Conservation (phyloP, 2,797 vertebrate genomes). For the Spinibarbus caldwelli region DNA sequence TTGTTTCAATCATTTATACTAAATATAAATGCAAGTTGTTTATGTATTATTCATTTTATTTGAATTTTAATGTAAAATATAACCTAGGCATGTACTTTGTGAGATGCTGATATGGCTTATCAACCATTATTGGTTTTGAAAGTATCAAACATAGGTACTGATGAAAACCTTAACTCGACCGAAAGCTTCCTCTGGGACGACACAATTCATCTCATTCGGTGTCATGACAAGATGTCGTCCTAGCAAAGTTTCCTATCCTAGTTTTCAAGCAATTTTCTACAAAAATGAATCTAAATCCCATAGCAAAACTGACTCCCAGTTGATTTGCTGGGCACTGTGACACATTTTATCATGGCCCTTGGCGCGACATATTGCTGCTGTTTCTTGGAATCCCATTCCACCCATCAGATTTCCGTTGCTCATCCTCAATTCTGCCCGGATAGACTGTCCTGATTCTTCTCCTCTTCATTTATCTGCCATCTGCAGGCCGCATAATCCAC, state of each 20-base stretch:
- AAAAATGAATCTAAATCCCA: neutral
- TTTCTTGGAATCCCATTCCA: conserved; percentile 19
- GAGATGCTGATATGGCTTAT: neutral
- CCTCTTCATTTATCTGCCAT: conserved; percentile 33
- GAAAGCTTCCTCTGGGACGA: no score
- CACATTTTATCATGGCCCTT: conserved; percentile 16
- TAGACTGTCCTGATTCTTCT: conserved; percentile 38
- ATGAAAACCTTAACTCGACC: neutral
- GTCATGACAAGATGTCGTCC: neutral
- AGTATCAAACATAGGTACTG: neutral
- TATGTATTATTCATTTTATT: neutral
- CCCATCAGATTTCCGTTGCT: conserved; percentile 21
- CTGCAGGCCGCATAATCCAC: conserved; percentile 38
- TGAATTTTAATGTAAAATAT: neutral
- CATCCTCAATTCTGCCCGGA: conserved; percentile 19
- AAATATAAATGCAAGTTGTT: neutral
- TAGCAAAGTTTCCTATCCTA: conserved; percentile 13
- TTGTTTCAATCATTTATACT: neutral
- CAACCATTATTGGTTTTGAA: neutral
- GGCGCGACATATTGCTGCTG: neutral
- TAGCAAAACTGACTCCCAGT: conserved; percentile 1
- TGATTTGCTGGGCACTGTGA: conserved; percentile 15
- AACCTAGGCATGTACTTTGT: neutral
- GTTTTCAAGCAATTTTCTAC: neutral
- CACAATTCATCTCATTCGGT: neutral